phyloP scores from a whole-genome alignment of 1,140 invertebrate genomes.

The Fopius arisanus region DNA sequence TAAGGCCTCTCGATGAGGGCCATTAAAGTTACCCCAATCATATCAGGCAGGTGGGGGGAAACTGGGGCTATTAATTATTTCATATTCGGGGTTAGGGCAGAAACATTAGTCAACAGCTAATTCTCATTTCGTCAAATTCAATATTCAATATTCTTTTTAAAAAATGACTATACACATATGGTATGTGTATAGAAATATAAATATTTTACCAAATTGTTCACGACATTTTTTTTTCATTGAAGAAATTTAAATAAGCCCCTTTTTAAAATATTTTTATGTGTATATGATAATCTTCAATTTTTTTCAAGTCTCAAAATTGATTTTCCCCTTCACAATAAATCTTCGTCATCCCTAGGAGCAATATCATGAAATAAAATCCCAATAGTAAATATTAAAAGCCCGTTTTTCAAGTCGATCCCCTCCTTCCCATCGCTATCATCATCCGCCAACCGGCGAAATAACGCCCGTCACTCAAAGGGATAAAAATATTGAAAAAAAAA shows the following conservation, averaged over 20 bases:
- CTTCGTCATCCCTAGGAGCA: not conserved
- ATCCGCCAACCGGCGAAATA: not conserved
- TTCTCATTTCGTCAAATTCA: too few species aligned
- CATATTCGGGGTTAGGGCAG: not conserved
- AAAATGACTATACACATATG: too few species aligned
- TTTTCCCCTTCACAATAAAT: not conserved
- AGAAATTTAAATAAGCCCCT: too few species aligned
- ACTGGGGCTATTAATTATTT: not conserved
- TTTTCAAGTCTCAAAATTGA: not conserved
- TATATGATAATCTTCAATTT: too few species aligned
- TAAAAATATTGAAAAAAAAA: slow-evolving; percentile 19
- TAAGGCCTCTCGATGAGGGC: not conserved
- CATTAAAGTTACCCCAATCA: not conserved
- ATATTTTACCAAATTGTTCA: too few species aligned
- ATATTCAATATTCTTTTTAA: too few species aligned
- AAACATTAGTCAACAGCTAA: too few species aligned
- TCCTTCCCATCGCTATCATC: not conserved
- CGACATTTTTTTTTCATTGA: too few species aligned
- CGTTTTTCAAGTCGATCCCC: not conserved
- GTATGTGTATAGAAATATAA: too few species aligned
- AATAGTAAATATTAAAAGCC: slow-evolving; percentile 17
- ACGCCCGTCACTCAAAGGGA: not conserved
- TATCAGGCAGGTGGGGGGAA: not conserved
- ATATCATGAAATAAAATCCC: slow-evolving; percentile 5
- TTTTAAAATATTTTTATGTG: too few species aligned